A percentile compares a stretch with the other conserved stretches of the same genome.
Conservation (phyloP, 2,113 vertebrate genomes). For the Sakesphorus luctuosus region DNA sequence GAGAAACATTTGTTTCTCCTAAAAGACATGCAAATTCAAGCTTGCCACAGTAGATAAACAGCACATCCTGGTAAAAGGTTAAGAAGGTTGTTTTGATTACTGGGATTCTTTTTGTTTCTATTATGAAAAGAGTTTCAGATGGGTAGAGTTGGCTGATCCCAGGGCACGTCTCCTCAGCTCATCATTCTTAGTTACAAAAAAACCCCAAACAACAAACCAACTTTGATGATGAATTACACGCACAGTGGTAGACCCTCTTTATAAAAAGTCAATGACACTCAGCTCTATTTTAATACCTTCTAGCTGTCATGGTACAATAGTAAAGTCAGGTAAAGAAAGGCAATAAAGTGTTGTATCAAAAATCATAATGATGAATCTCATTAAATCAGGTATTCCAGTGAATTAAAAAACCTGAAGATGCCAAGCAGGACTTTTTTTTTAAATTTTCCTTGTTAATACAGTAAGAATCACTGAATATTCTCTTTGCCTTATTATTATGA, state of each 20-base stretch:
- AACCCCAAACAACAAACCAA: background rate
- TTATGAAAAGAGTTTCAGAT: background rate
- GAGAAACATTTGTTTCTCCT: background rate
- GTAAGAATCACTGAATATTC: background rate
- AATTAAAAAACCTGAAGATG: background rate
- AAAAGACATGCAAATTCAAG: background rate
- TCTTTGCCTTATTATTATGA: background rate
- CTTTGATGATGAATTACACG: background rate
- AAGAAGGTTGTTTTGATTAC: background rate
- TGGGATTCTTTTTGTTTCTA: background rate
- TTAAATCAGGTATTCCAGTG: background rate
- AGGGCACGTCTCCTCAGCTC: background rate
- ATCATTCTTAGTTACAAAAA: background rate
- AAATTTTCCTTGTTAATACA: background rate
- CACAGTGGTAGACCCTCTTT: background rate
- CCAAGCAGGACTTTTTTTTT: background rate
- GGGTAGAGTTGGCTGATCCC: background rate
- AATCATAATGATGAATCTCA: background rate
- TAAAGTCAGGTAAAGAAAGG: background rate
- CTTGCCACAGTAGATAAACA: background rate
- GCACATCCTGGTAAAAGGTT: background rate
- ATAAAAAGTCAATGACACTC: background rate
- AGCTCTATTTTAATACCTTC: background rate
- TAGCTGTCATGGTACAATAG: background rate
- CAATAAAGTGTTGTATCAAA: background rate